A percentile compares a stretch with the other conserved stretches of the same genome.
Conservation (phyloP, 2,113 vertebrate genomes). For the Falcunculus frontatus region DNA sequence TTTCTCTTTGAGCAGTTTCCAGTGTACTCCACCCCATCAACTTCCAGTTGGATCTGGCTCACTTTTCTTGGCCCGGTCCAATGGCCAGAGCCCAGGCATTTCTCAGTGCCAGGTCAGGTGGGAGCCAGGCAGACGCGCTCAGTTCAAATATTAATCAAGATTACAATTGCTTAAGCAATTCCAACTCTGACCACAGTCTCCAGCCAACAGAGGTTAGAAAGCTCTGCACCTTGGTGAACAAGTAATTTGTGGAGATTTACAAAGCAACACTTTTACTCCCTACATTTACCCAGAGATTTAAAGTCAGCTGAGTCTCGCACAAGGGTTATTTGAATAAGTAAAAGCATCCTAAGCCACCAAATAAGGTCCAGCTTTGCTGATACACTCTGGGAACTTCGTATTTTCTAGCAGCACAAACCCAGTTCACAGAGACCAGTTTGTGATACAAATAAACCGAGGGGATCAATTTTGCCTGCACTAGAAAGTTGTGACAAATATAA, state of each 20-base stretch:
- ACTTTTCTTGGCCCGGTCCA: neutral
- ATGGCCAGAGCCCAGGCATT: neutral
- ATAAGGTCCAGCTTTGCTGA: neutral
- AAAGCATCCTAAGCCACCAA: neutral
- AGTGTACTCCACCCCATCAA: neutral
- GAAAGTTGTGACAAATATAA: neutral
- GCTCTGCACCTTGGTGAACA: neutral
- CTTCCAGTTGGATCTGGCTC: neutral
- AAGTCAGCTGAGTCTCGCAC: neutral
- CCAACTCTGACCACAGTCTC: neutral
- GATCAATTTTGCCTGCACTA: neutral
- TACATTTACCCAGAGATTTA: neutral
- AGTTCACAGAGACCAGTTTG: neutral
- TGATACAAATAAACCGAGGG: neutral
- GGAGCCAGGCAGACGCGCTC: neutral
- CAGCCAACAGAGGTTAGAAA: neutral
- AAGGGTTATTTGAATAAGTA: neutral
- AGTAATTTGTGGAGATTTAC: neutral
- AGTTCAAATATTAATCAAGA: neutral
- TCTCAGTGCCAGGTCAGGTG: neutral
- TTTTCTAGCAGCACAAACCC: neutral
- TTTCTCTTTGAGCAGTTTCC: conserved; percentile 32
- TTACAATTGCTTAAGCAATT: neutral
- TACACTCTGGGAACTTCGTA: neutral
- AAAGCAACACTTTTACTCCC: neutral